phyloP scores from a whole-genome alignment of 1,140 invertebrate genomes.

The Bradysia coprophila region DNA sequence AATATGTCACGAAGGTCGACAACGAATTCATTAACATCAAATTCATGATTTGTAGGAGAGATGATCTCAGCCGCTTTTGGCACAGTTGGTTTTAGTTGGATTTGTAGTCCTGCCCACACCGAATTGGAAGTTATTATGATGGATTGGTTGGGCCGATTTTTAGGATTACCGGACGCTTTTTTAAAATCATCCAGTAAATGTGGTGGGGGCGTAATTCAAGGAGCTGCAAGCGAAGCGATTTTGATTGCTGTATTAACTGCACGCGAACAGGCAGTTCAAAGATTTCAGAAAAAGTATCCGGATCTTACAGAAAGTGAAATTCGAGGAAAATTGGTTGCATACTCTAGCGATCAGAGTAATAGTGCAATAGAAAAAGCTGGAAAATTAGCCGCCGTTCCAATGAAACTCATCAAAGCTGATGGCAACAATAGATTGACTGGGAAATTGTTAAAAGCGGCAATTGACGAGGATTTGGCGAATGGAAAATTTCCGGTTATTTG shows the following conservation, averaged over 20 bases:
- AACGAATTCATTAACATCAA: too few species aligned
- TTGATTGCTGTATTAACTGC: slow-evolving; percentile 67
- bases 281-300: slow-evolving; percentile 33
- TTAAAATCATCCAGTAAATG: slow-evolving; percentile 51
- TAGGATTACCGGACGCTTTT: slow-evolving; percentile 71
- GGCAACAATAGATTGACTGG: slow-evolving; percentile 53
- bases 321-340: slow-evolving; percentile 61
- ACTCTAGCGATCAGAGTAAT: slow-evolving; percentile 79
- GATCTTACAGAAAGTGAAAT: slow-evolving; percentile 39
- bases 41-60: slow-evolving; percentile 74
- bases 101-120: slow-evolving; percentile 80
- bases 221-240: slow-evolving; percentile 81
- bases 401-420: slow-evolving; percentile 59
- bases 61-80: slow-evolving; percentile 67
- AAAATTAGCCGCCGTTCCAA: slow-evolving; percentile 59
- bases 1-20: too few species aligned
- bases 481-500: slow-evolving; percentile 66
- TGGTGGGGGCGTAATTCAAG: slow-evolving; percentile 83
- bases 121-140: slow-evolving; percentile 87
- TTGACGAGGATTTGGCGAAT: slow-evolving; percentile 47
- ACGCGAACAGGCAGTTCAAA: slow-evolving; percentile 46
- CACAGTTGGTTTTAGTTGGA: slow-evolving; percentile 84
- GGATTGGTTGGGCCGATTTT: slow-evolving; percentile 86
- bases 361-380: slow-evolving; percentile 82
- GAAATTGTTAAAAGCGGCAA: slow-evolving; percentile 48